phyloP scores from a whole-genome alignment of 2,113 vertebrate genomes.

The Neotoma lepida region DNA sequence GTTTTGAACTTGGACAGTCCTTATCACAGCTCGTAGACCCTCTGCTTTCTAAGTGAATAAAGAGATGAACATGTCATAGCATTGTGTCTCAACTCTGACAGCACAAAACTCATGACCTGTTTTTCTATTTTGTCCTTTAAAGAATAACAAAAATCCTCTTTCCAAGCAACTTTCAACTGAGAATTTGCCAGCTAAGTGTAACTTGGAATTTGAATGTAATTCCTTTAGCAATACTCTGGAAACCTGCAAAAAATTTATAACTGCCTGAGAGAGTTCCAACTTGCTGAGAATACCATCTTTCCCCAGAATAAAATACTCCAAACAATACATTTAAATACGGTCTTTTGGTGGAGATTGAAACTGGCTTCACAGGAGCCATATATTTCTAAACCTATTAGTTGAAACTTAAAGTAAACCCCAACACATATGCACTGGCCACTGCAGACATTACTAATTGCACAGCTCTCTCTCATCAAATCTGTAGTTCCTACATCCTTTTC shows the following conservation, averaged over 20 bases:
- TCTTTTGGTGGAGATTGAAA: conserved; percentile 1
- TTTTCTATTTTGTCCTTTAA: conserved; percentile 60
- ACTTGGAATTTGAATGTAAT: conserved; percentile 71
- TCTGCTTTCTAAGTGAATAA: conserved; percentile 30
- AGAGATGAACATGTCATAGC: neutral
- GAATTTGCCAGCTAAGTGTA: conserved; percentile 67
- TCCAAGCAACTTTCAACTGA: conserved; percentile 56
- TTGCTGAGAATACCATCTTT: neutral
- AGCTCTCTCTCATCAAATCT: neutral
- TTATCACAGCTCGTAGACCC: conserved; percentile 10
- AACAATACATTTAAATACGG: conserved; percentile 18
- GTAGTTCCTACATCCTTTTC: neutral
- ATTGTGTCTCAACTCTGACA: conserved; percentile 23
- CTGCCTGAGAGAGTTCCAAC: neutral
- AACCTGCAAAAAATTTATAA: conserved; percentile 65
- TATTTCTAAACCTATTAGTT: neutral
- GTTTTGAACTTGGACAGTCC: conserved; percentile 60
- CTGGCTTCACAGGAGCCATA: neutral
- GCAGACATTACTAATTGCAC: neutral
- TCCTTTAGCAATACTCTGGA: conserved; percentile 67
- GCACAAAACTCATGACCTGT: conserved; percentile 40
- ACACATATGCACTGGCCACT: neutral
- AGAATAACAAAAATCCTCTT: conserved; percentile 59
- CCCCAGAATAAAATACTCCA: conserved; percentile 43
- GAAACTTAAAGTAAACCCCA: neutral